phyloP scores from a whole-genome alignment of 2,888 invertebrate species.

The Leptopterna dolabrata region DNA sequence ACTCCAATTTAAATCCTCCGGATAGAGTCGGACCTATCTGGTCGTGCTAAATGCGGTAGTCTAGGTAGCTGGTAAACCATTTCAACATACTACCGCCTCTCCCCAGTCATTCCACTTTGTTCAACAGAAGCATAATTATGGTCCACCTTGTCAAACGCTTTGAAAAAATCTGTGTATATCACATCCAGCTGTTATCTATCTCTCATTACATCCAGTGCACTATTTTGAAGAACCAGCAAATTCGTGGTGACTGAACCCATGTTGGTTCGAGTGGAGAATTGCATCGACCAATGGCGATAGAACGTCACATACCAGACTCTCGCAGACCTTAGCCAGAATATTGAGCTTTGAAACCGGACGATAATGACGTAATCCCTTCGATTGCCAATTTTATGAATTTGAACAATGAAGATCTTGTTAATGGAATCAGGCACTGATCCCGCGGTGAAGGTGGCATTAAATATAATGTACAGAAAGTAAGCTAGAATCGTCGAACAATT shows the following conservation, averaged over 20 bases:
- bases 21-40: neutral
- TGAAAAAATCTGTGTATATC: too few relatives aligned
- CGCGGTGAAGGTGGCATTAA: too few relatives aligned
- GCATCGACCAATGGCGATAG: neutral
- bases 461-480: neutral
- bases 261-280: neutral
- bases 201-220: neutral
- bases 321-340: neutral
- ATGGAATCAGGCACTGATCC: too few relatives aligned
- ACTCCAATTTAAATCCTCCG: neutral
- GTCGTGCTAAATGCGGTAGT: neutral
- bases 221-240: neutral
- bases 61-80: neutral
- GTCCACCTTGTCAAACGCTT: neutral
- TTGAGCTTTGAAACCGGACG: neutral
- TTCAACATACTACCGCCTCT: neutral
- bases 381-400: too few relatives aligned
- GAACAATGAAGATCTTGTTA: too few relatives aligned
- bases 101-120: neutral
- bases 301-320: neutral
- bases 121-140: neutral
- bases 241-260: neutral
- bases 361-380: neutral
- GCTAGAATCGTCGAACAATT: neutral
- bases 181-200: too few relatives aligned